These are phyloP conservation scores for Eremophila alpestris DNA, from an alignment of 2,797 vertebrate genomes.

Conservation along the genomic window DNA sequence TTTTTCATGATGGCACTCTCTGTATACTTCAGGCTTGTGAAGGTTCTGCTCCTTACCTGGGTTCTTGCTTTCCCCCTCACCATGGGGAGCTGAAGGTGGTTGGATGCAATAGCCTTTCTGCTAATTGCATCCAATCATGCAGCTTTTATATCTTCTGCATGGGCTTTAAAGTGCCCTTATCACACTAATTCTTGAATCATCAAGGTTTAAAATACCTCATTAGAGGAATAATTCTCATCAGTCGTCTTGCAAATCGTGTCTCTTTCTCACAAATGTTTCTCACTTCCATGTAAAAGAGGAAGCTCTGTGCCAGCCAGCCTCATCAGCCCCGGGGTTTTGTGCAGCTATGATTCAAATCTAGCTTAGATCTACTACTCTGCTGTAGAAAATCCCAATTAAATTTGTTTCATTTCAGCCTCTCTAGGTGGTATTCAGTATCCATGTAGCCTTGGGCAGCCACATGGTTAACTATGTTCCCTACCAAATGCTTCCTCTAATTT, in stretches of 20 bases:
- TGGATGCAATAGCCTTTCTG: neutral
- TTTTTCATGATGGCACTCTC: neutral
- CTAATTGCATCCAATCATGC: neutral
- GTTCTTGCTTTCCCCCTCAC: neutral
- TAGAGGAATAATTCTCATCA: neutral
- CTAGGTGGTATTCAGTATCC: neutral
- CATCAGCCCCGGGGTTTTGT: neutral
- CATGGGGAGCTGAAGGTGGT: neutral
- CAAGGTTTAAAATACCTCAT: neutral
- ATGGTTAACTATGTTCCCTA: neutral
- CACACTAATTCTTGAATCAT: neutral
- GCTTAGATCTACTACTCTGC: neutral
- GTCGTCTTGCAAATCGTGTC: neutral
- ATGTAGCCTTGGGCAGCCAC: neutral
- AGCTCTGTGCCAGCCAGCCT: neutral
- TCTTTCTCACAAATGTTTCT: neutral
- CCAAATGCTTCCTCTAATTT: conserved; percentile 5
- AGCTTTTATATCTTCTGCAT: neutral
- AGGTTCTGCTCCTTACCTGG: neutral
- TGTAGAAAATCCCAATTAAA: neutral
- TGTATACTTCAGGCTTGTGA: neutral
- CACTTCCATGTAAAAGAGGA: neutral
- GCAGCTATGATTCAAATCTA: neutral
- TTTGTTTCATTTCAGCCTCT: neutral
- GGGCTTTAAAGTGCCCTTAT: neutral